Base-by-base conservation (phyloP, 2,113 vertebrate species). In the Anolis sagrei region DNA sequence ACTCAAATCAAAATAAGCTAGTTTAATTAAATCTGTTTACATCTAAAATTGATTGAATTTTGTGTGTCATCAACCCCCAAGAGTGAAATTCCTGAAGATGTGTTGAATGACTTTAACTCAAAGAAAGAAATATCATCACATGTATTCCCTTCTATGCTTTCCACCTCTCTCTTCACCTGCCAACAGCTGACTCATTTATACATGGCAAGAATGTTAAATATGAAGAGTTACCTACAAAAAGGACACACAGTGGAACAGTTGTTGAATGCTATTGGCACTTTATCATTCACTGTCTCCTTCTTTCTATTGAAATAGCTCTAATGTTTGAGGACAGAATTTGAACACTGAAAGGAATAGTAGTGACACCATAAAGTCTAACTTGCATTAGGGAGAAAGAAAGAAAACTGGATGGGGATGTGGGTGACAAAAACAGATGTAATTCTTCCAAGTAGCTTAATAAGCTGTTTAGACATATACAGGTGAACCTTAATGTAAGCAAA, bases 251-350 rank as follows among this genome's bases (percentile, higher is more conserved):
- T 80, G 81, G 32, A 64, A 73, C 73, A 85, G 18, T 58, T 68
- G 16, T 25, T 79, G 25, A 1, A 0, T 23, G 8, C 18, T 48
- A 61, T 48, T 32, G 44, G 5, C 34, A 6, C n/a, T 84, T 91
- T 61, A 73, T 82, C 51, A 29, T 9, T 61, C 34, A 1, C 25
- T 64, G 61, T 4, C 14, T 54, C 39, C 29, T 44, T 44, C 39
- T 44, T 5, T 69, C 16, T 77, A 80, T 79, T 86, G 0, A 80
- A 49, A 66, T n/a, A 85, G 32, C 79, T 87, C 2, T 54, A 76
- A 34, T 75, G 64, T 61, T 62, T 85, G 13, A 0, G 51, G 79
- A 64, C n/a, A 49, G 18, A 1, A 61, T 61, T 3, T 4, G 4
- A 78, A 64, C 32, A 83, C 61, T 88, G 90, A 29, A 77, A 48